Evolutionary conservation across 2,797 vertebrate genomes (phyloP).

Genomic region (Molossus alvarezi): DNA sequence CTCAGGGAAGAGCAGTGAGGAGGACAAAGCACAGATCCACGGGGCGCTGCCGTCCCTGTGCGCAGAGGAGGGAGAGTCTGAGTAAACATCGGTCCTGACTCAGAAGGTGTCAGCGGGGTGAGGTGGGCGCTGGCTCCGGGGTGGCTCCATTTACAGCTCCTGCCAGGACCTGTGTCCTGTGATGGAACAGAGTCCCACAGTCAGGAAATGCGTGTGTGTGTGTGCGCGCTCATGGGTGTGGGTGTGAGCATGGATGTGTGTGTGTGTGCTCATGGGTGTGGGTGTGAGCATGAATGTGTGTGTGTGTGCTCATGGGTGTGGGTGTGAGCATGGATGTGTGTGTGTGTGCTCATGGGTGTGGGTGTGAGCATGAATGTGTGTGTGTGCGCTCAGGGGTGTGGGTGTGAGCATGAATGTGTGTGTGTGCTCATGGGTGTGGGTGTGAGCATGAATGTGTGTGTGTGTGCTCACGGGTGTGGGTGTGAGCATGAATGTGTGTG

Average conservation of each 20-base stretch:
- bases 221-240: not conserved
- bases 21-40: not conserved
- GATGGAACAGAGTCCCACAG: not conserved
- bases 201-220: not conserved
- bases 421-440: too few relatives aligned
- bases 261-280: accelerated
- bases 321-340: too few relatives aligned
- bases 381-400: not conserved
- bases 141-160: not conserved
- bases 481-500: too few relatives aligned
- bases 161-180: not conserved
- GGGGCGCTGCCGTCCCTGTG: accelerated
- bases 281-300: too few relatives aligned
- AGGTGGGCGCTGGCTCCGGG: accelerated
- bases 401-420: too few relatives aligned
- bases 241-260: too few relatives aligned
- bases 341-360: too few relatives aligned
- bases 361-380: too few relatives aligned
- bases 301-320: too few relatives aligned
- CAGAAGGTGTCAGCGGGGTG: not conserved
- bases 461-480: too few relatives aligned
- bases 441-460: too few relatives aligned
- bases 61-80: not conserved
- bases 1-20: not conserved
- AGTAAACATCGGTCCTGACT: not conserved